Base-by-base conservation (phyloP, 2,888 invertebrate genomes). In the Drosophila eohydei region DNA sequence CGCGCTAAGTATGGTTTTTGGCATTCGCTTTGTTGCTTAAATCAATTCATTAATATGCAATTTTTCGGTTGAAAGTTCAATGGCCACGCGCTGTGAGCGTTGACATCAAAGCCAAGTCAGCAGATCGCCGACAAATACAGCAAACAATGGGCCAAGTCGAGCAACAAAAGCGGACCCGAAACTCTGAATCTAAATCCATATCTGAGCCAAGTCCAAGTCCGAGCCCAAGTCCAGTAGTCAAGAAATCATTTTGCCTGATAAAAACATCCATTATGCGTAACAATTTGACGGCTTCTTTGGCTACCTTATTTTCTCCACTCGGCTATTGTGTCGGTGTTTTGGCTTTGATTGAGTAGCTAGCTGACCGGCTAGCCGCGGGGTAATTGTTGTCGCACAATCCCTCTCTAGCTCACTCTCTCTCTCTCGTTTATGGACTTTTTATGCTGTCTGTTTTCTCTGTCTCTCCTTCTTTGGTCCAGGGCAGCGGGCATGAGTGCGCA, bases 221-320 rank as follows among this genome's bases (percentile, higher is more conserved):
- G 52, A 44, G 72, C 38, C 55, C 80, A 89, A 90, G 74, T 84
- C 83, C 92, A 84, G 91, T 92, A 91, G 91, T 90, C 87, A 79
- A 88, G 77, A 87, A 84, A 80, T 81, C 91, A 90, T 88, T 89
- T 82, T 65, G 76, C 65, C 78, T 79, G 91, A 91, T 92, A 91
- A 91, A 88, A 88, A 85, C 85, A 87, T 90, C 89, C 90, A 91
- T 91, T 91, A 91, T 82, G 88, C 81, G 84, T 83, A 91, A 89
- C 89, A 90, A 90, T 90, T 90, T 90, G 90, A 90, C 90, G 90
- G 90, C 83, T 90, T 83, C 88, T 89, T 83, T 81, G 88, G 86
- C 88, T 89, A 80, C 89, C 83, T 84, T 74, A 79, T 78, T 82
- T 57, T 57, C 71, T 68, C 50, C 34, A 78, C 67, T 70, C 46